Evolutionary conservation across 2,113 vertebrate genomes (phyloP), one percentile per base, ranked within the genome.

Genomic region (Ifrita kowaldi): DNA sequence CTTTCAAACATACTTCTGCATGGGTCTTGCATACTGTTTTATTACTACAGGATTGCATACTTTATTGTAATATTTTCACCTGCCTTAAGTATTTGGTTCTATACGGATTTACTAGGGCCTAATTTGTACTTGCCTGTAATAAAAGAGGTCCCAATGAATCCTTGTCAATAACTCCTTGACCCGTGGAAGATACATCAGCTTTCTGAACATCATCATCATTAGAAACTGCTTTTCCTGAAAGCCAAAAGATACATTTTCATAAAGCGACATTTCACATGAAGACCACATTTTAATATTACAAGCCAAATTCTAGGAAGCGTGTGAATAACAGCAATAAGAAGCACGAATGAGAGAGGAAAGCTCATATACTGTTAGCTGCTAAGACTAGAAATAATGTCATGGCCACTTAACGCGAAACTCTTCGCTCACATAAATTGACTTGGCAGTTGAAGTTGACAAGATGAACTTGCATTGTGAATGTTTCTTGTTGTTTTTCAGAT

Each of bases 131-230:
- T 96, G 98, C 99, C 99, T 99, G 99, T 81, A 99, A 97, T 88
- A 99, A 97, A 84, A 99, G 98, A 26, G 99, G 99, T 44, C 99
- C 99, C 96, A 99, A 95, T 57, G 99, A 99, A 98, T 99, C 99
- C 96, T 99, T 99, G 97, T 99, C 99, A 97, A 99, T 99, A 97
- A 99, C 99, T 73, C 99, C 99, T 94, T 99, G 99, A 95, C 99
- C 99, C 39, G 99, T 99, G 73, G 99, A 99, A 88, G 99, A 99
- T 39, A 99, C 99, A 79, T 99, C 99, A 39, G 99, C 99, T 98
- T 99, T 99, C 98, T 99, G 99, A 96, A 99, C 99, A 93, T 99
- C 99, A 62, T 99, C 99, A 91, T 99, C 99, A 83, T 80, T 98
- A 96, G 98, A 99, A 93, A 99, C 98, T 82, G 98, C 95, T 98